Base-by-base conservation (phyloP, 2,888 invertebrate genomes). In the Trichopria drosophilae region DNA sequence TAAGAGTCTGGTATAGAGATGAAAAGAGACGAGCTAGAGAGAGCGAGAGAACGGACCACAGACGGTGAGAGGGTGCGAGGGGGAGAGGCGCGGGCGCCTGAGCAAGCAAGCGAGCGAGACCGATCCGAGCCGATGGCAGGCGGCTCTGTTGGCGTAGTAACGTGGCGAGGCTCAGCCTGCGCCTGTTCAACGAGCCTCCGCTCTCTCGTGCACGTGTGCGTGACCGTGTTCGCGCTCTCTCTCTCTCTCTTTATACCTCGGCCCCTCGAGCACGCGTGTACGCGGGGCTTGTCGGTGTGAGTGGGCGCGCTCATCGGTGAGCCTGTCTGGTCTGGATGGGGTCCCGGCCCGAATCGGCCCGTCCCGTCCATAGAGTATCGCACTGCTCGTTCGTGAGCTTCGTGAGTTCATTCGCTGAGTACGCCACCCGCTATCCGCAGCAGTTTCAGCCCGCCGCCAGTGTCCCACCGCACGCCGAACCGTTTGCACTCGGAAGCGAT, bases 391-490 rank as follows among this genome's bases (percentile, higher is more conserved):
- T 66, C 64, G n/a, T n/a, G n/a, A n/a, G n/a, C n/a, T n/a, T n/a
- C n/a, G n/a, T n/a, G n/a, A n/a, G n/a, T n/a, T n/a, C n/a, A n/a
- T n/a, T 15, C 29, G 12, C 29, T 10, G 29, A 13, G 29, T 29
- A 15, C 29, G 63, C 67, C 67, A 67, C 67, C 67, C 67, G 67
- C 67, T 67, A 67, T 66, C 67, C 62, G 56, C 60, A 56, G 58
- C 59, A 58, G 61, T 57, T 59, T 59, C 64, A 60, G 62, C 58
- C 63, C 63, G 66, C 66, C 66, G 66, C 67, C 72, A 74, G 73
- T 73, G 73, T 74, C 73, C 74, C 73, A 71, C 70, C 70, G 73
- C 74, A 72, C 71, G 72, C 68, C 73, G 73, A 70, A 67, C 71
- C 71, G 74, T 71, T 70, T 72, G 71, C 73, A 66, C 69, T 69